phyloP scores from a whole-genome alignment of 2,797 vertebrate genomes.

The Rhynchonycteris naso region DNA sequence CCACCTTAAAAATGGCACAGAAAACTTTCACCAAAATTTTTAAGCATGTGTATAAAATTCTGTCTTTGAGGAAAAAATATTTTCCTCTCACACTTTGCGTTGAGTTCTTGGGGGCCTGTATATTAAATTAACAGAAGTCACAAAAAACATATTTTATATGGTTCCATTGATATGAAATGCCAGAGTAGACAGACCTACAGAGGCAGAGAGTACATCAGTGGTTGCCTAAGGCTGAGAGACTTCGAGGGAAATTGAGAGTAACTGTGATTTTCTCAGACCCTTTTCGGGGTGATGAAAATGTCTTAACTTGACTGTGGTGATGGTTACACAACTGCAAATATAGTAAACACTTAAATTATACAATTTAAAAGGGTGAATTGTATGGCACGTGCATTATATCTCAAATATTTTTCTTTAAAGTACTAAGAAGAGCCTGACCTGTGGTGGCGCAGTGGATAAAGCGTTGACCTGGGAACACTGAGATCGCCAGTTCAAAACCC shows the following conservation, averaged over 20 bases:
- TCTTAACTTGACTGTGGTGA: not conserved
- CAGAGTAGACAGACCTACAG: not conserved
- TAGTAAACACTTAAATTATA: not conserved
- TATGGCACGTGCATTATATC: not conserved
- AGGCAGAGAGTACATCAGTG: not conserved
- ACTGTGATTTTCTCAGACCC: not conserved
- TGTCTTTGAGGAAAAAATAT: not conserved
- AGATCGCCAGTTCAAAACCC: no score
- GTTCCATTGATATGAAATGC: not conserved
- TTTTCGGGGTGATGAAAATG: not conserved
- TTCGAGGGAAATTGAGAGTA: not conserved
- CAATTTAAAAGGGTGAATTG: not conserved
- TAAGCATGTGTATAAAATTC: not conserved
- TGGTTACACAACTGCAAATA: not conserved
- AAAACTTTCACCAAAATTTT: not conserved
- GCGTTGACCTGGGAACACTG: no score
- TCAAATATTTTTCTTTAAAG: not conserved
- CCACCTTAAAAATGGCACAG: not conserved
- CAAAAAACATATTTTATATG: no score
- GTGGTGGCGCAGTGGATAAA: no score
- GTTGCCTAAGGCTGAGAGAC: not conserved
- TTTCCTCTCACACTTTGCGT: not conserved
- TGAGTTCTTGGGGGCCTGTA: not conserved
- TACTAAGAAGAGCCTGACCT: no score
- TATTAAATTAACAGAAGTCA: slow-evolving; percentile 18